phyloP scores from a whole-genome alignment of 2,797 vertebrate genomes.

The Phyllotis vaccarum region DNA sequence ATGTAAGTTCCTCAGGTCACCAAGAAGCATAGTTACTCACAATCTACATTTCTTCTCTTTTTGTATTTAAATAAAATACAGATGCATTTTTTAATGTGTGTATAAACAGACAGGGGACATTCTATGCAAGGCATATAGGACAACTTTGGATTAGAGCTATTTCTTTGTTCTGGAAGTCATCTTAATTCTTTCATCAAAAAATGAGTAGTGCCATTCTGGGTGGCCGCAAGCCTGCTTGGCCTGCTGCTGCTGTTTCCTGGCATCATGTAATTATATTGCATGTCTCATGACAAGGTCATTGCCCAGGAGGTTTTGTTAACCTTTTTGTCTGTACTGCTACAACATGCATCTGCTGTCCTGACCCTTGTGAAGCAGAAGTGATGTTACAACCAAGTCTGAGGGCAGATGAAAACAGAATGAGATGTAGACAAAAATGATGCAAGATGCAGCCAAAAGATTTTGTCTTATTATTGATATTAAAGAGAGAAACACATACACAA shows the following conservation, averaged over 20 bases:
- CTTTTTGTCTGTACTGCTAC: conserved; percentile 12
- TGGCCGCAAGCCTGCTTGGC: neutral
- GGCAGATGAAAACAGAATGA: neutral
- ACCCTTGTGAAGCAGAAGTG: neutral
- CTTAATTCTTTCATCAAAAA: conserved; percentile 36
- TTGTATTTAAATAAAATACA: neutral
- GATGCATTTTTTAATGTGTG: neutral
- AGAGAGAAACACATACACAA: neutral
- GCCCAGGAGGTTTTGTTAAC: conserved; percentile 19
- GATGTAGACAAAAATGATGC: neutral
- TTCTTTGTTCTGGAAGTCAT: conserved; percentile 46
- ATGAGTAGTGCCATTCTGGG: neutral
- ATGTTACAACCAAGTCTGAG: neutral
- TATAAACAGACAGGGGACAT: conserved; percentile 3
- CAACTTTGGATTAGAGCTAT: conserved; percentile 12
- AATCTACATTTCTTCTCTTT: neutral
- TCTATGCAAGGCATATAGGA: neutral
- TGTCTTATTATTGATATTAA: neutral
- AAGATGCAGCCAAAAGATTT: neutral
- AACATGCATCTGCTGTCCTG: neutral
- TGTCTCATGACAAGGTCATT: conserved; percentile 49
- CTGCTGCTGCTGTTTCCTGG: neutral
- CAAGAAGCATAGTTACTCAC: neutral
- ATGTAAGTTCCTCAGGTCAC: neutral
- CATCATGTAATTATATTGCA: neutral